Evolutionary conservation across 1,140 invertebrate species (phyloP).

Genomic region (Cotesia glomerata): DNA sequence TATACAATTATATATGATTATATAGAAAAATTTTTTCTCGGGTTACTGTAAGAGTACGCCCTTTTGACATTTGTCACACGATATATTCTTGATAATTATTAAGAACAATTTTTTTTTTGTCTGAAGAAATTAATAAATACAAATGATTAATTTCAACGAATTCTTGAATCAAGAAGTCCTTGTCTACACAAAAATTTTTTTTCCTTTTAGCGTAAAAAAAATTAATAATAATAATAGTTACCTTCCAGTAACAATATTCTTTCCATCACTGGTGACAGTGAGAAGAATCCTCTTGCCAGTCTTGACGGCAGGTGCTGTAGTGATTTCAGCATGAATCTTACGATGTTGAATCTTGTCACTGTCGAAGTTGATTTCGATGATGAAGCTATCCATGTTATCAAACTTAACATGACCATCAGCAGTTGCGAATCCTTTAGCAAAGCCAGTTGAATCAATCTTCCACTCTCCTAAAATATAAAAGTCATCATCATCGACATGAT

Average conservation of each 20-base stretch:
- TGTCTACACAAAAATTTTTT: too few relatives aligned
- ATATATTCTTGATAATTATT: too few relatives aligned
- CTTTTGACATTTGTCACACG: too few relatives aligned
- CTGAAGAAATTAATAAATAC: too few relatives aligned
- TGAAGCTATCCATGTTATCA: constrained; percentile 70
- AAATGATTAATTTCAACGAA: neutral
- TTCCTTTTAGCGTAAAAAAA: neutral
- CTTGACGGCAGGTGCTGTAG: constrained; percentile 66
- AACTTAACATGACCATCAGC: constrained; percentile 65
- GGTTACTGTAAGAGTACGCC: too few relatives aligned
- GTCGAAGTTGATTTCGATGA: constrained; percentile 69
- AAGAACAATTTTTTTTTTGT: too few relatives aligned
- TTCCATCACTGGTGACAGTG: constrained; percentile 67
- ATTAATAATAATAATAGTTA: constrained; percentile 42
- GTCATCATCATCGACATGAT: neutral
- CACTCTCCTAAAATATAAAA: constrained; percentile 44
- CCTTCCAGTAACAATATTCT: constrained; percentile 73
- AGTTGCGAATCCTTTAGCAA: constrained; percentile 47
- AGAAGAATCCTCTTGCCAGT: constrained; percentile 69
- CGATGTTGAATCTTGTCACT: constrained; percentile 71
- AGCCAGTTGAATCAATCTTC: constrained; percentile 46
- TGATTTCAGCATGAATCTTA: constrained; percentile 70
- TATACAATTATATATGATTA: too few relatives aligned
- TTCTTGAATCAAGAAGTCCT: neutral
- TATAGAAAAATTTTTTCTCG: too few relatives aligned